Percentiles rank a stretch among this genome's conserved stretches.
These are phyloP conservation scores for Silurus meridionalis DNA, from an alignment of 2,113 vertebrate genomes.

Conservation along the genomic window DNA sequence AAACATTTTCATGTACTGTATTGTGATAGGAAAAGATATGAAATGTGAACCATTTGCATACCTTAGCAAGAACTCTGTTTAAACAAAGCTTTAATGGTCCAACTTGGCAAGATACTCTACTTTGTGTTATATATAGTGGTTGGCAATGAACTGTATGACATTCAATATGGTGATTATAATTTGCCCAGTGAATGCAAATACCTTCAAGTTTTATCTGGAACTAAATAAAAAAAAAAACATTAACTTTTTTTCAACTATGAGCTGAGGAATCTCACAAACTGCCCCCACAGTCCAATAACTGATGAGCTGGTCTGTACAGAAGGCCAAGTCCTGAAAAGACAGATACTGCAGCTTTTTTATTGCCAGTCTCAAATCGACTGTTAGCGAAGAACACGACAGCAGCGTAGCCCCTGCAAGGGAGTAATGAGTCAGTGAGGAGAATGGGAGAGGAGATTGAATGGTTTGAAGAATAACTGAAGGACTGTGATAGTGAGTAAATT, in stretches of 20 bases:
- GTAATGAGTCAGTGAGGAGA: constrained; percentile 36
- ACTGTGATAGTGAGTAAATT: background rate
- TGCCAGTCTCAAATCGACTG: constrained; percentile 88
- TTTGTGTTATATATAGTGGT: background rate
- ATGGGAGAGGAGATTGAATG: constrained; percentile 2
- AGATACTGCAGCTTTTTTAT: constrained; percentile 87
- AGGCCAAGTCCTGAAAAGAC: constrained; percentile 88
- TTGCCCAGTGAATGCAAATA: background rate
- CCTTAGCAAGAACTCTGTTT: background rate
- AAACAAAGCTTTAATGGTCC: background rate
- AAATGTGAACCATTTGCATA: background rate
- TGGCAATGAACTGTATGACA: background rate
- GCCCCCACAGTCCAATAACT: constrained; percentile 88
- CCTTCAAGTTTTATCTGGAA: background rate
- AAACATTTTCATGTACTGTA: background rate
- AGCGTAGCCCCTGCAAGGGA: constrained; percentile 78
- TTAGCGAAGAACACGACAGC: constrained; percentile 90
- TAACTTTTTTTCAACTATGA: background rate
- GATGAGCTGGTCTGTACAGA: constrained; percentile 88
- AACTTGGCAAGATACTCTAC: background rate
- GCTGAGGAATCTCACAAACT: constrained; percentile 73
- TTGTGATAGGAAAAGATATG: background rate
- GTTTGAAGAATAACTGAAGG: constrained; percentile 1
- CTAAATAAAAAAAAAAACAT: background rate
- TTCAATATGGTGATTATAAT: background rate